phyloP scores from a whole-genome alignment of 1,140 invertebrate genomes.

The Tetraneura akinire region DNA sequence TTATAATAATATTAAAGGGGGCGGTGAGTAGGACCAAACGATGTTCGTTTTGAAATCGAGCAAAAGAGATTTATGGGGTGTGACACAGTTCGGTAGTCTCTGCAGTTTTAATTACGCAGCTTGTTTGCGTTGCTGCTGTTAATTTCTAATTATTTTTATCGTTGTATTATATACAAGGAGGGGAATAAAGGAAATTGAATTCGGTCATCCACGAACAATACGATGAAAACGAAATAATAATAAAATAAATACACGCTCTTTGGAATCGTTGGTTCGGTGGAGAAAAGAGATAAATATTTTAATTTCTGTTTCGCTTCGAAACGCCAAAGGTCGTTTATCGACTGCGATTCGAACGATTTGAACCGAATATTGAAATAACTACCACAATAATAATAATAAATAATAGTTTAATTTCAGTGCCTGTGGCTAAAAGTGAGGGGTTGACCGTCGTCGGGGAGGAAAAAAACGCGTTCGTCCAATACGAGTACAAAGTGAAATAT shows the following conservation, averaged over 20 bases:
- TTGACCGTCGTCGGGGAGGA: no score
- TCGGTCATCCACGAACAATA: neutral
- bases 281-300: neutral
- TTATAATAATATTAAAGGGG: neutral
- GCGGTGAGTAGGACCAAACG: neutral
- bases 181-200: constrained; percentile 24
- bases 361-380: no score
- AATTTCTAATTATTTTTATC: constrained; percentile 23
- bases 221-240: neutral
- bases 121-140: neutral
- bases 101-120: neutral
- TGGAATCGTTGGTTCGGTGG: no score
- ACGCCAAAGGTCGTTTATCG: neutral
- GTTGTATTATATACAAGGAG: neutral
- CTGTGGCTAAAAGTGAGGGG: no score
- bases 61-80: neutral
- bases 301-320: neutral
- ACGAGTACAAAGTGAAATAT: no score
- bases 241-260: no score
- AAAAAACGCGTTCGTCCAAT: no score
- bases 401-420: no score
- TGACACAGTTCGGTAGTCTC: no score
- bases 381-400: no score
- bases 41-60: constrained; percentile 17
- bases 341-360: neutral